Evolutionary conservation across 2,113 vertebrate species (phyloP).

Genomic region (Cephalopholis sonnerati): DNA sequence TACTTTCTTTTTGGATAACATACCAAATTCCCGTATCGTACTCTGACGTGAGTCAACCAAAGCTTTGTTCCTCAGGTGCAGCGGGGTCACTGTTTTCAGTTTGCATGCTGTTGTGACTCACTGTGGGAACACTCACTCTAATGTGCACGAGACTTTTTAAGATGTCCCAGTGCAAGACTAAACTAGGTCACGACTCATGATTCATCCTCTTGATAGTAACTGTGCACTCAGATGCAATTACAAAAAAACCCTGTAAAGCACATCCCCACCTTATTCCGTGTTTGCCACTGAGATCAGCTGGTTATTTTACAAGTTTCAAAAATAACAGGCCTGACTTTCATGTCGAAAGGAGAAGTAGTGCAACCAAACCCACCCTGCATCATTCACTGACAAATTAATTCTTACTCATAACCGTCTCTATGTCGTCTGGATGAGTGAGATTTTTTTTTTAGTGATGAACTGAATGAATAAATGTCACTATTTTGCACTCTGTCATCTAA

Average conservation of each 20-base stretch:
- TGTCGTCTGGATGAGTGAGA: background rate
- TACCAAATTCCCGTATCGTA: background rate
- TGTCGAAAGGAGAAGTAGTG: background rate
- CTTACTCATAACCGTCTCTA: background rate
- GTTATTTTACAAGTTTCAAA: background rate
- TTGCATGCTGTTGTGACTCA: constrained; percentile 39
- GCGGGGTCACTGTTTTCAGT: constrained; percentile 9
- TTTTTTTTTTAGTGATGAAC: background rate
- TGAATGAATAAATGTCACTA: background rate
- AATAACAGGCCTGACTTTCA: background rate
- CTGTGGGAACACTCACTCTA: constrained; percentile 25
- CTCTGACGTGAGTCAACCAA: background rate
- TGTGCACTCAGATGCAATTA: constrained; percentile 26
- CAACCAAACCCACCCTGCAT: background rate
- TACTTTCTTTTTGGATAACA: background rate
- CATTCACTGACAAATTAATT: constrained; percentile 1
- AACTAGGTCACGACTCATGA: constrained; percentile 38
- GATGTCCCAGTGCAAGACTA: constrained; percentile 5
- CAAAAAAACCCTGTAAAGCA: background rate
- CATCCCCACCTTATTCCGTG: background rate
- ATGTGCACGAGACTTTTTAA: background rate
- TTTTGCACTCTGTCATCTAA: background rate
- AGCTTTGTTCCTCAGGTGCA: constrained; percentile 2
- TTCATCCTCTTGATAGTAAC: constrained; percentile 26
- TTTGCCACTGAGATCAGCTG: background rate